phyloP scores from a whole-genome alignment of 2,888 invertebrate species.

The Muscina levida region DNA sequence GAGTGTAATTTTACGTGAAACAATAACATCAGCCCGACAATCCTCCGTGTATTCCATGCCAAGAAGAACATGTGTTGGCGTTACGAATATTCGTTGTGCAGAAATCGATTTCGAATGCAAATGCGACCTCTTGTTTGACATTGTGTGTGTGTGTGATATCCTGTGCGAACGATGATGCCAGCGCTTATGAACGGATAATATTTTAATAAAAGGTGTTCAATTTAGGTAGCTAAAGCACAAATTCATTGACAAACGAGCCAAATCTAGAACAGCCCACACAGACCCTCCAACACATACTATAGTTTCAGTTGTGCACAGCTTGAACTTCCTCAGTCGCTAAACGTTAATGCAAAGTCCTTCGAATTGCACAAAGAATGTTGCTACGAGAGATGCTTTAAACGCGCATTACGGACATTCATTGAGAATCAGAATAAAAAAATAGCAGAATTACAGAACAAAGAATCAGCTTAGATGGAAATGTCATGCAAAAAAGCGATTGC shows the following conservation, averaged over 20 bases:
- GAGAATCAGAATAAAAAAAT: neutral
- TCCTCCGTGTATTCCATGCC: slow-evolving; percentile 9
- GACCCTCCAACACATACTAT: neutral
- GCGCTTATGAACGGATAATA: slow-evolving; percentile 42
- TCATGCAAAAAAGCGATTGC: slow-evolving; percentile 1
- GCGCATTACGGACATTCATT: neutral
- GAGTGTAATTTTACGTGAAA: slow-evolving; percentile 24
- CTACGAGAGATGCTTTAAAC: neutral
- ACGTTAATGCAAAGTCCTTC: slow-evolving; percentile 34
- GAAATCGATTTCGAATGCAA: slow-evolving; percentile 20
- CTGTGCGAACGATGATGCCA: slow-evolving; percentile 14
- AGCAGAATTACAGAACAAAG: slow-evolving; percentile 12
- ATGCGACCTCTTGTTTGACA: neutral
- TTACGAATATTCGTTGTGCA: slow-evolving; percentile 17
- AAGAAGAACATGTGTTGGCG: slow-evolving; percentile 31
- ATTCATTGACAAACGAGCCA: slow-evolving; percentile 54
- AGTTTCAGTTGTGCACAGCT: slow-evolving; percentile 8
- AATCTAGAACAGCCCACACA: slow-evolving; percentile 39
- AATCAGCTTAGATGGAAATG: slow-evolving; percentile 4
- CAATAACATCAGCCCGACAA: neutral
- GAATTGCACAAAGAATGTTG: neutral
- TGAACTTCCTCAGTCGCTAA: slow-evolving; percentile 1
- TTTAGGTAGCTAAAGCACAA: slow-evolving; percentile 37
- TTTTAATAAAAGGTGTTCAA: slow-evolving; percentile 54
- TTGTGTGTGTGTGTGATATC: slow-evolving; percentile 8